Evolutionary conservation across 2,888 invertebrate species (phyloP), one percentile per base, ranked within the genome.

Genomic region (Trissolcus japonicus): DNA sequence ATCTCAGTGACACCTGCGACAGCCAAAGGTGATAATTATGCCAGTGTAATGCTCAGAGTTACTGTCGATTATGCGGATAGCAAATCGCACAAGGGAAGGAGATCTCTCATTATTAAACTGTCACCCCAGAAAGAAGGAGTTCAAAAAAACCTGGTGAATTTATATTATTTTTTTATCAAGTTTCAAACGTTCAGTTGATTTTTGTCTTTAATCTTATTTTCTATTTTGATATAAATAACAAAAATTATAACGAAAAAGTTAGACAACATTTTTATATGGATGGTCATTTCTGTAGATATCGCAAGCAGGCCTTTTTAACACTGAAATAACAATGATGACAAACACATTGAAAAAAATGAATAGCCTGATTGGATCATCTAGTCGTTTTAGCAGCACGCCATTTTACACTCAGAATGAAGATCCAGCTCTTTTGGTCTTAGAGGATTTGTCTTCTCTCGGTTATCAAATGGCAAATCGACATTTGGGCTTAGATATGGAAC

Each of bases 381-480:
- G 73, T 7, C 81, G 82, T 53, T 13, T 85, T 71, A 74, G 86
- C 80, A 88, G 86, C 0, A 83, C 83, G 56, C 84, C 85, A 40
- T 74, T 87, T 1, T 85, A 87, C 75, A 79, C 86, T 3, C 84
- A 86, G 40, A 68, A 80, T 11, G 81, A 84, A 21, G 82, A 87
- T 46, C 88, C 88, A 4, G 62, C 84, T 16, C 76, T 90, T 2
- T 81, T 91, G 17, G 84, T 92, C 0, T 84, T 93, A 48, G 92
- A 93, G 80, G 93, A 93, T 82, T 86, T 92, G 35, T 89, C 90
- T 14, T 89, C 90, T 57, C 84, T 89, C 54, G 91, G 92, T 35
- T 92, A 90, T 80, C 89, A 90, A 75, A 89, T 92, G 89, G 90
- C 90, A 16, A 90, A 90, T 80, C 88, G 92, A 51, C 89, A 90